Evolutionary conservation across 2,888 invertebrate species (phyloP), one percentile per base, ranked within the genome.

Genomic region (Aelia acuminata): DNA sequence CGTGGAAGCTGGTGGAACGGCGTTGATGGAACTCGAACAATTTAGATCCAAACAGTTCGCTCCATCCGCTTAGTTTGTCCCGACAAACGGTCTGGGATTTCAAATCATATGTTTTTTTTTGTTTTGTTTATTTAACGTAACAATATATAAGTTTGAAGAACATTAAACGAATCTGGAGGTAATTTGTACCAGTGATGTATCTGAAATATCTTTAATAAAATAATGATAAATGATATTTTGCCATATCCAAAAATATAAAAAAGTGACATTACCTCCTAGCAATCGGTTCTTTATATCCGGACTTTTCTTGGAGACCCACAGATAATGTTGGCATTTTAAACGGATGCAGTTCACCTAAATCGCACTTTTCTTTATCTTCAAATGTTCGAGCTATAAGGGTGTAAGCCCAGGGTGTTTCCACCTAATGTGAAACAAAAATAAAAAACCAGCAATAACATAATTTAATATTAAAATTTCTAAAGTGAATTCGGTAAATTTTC

Each of bases 401-500:
- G 15, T 80, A 80, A 80, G 80, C 80, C 80, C 80, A 80, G 22
- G 80, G 43, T 11, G 80, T 80, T 43, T 80, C 80, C 43, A 43
- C 80, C 80, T 80, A 80, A 43, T 18, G 35, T 20, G 2, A 75
- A 43, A 39, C 13, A 43, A 18, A 7, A n/a, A 26, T n/a, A 57
- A 4, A 3, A 26, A n/a, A n/a, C n/a, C n/a, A n/a, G n/a, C 15
- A 1, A n/a, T 20, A 22, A 10, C n/a, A 22, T 20, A 3, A 2
- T 53, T 26, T 20, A 26, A 13, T 26, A 15, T 57, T 53, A 13
- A 26, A 8, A 26, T 26, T 57, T 57, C 3, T n/a, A 57, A 53
- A 53, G n/a, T 7, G 2, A 4, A n/a, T 57, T 7, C 15, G 11
- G 5, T 22, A 22, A 43, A 3, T 43, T 22, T 3, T 5, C 18